A percentile compares a stretch with the other conserved stretches of the same genome.
Evolutionary conservation across 2,888 invertebrate genomes (phyloP).

Genomic region (Corbicula japonica): DNA sequence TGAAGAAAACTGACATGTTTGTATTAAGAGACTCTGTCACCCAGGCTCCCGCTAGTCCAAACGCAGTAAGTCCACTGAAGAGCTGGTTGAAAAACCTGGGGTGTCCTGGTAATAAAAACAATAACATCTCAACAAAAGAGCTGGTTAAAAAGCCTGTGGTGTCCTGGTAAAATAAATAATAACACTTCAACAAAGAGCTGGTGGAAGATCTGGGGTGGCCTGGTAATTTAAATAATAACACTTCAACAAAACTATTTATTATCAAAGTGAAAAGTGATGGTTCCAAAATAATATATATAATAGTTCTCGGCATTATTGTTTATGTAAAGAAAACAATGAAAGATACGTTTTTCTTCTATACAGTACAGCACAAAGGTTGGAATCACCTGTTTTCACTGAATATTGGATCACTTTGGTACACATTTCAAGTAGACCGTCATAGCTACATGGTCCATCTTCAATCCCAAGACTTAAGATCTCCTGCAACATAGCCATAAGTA

Average conservation of each 20-base stretch:
- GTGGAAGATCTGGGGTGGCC: too few species aligned
- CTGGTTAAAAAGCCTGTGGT: not conserved
- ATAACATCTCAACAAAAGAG: conserved; percentile 11
- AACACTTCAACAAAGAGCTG: too few species aligned
- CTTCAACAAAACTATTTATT: too few species aligned
- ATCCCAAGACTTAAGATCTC: conserved; percentile 32
- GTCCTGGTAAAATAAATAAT: too few species aligned
- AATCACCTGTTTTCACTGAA: conserved; percentile 91
- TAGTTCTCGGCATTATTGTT: too few species aligned
- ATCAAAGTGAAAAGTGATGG: too few species aligned
- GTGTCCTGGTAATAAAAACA: too few species aligned
- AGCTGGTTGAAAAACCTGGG: conserved; percentile 99
- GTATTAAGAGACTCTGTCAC: conserved; percentile 99
- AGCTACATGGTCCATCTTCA: conserved; percentile 49
- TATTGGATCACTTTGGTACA: conserved; percentile 90
- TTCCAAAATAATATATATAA: too few species aligned
- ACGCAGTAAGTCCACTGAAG: conserved; percentile 97
- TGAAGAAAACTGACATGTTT: conserved; percentile 93
- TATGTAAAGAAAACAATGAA: too few species aligned
- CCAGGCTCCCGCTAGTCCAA: conserved; percentile 99
- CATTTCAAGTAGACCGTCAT: conserved; percentile 90
- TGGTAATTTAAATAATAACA: too few species aligned
- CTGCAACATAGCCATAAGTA: conserved; percentile 27
- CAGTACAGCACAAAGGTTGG: too few species aligned
- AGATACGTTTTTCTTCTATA: too few species aligned